A percentile compares a stretch with the other conserved stretches of the same genome.
These are phyloP conservation scores for Tringa solitaria DNA, from an alignment of 2,113 vertebrate species.

Conservation along the genomic window DNA sequence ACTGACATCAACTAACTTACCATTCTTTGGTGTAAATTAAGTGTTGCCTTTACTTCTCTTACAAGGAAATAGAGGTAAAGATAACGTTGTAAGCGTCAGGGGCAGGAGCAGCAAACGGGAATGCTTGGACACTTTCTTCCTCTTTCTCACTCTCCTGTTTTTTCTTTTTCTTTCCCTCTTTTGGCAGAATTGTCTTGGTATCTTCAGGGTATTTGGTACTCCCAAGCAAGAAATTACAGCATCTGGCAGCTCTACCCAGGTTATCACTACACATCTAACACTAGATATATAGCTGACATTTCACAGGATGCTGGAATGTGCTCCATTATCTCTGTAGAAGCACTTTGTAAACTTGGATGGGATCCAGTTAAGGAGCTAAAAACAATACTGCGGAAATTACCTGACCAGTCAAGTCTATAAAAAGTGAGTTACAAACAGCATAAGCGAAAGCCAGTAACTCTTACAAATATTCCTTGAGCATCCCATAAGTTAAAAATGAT, in stretches of 20 bases:
- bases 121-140: neutral
- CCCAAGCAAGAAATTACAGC: neutral
- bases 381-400: constrained; percentile 26
- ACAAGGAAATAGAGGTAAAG: neutral
- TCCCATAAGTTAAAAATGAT: neutral
- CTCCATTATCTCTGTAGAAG: constrained; percentile 17
- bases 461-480: neutral
- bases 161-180: neutral
- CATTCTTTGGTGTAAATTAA: neutral
- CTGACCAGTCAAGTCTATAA: constrained; percentile 29
- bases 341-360: neutral
- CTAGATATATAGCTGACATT: neutral
- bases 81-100: neutral
- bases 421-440: neutral
- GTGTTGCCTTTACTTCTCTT: neutral
- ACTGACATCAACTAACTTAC: neutral
- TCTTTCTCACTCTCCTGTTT: neutral
- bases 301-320: constrained; percentile 1
- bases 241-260: neutral
- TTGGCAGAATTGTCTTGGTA: neutral
- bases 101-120: neutral
- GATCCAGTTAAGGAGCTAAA: constrained; percentile 27
- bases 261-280: constrained; percentile 1
- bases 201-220: neutral
- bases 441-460: neutral